These are phyloP conservation scores for Eledona agricola DNA, from an alignment of 2,888 invertebrate genomes.

Conservation along the genomic window DNA sequence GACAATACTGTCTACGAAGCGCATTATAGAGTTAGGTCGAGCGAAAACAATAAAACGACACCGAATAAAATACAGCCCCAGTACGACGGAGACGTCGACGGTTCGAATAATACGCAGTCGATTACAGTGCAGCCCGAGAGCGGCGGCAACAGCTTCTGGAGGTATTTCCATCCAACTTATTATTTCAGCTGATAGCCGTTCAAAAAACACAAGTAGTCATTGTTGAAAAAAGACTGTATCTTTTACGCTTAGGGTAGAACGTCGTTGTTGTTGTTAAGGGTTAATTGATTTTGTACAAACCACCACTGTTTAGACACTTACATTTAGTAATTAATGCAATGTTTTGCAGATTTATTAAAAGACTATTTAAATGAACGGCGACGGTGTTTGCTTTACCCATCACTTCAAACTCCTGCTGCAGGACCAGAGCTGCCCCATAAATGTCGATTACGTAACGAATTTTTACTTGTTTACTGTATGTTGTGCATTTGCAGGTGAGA, in stretches of 20 bases:
- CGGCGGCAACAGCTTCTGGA: slow-evolving; percentile 66
- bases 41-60: slow-evolving; percentile 17
- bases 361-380: slow-evolving; percentile 21
- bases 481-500: slow-evolving; percentile 6
- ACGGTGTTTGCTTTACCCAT: slow-evolving; percentile 9
- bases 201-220: slow-evolving; percentile 25
- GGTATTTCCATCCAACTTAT: slow-evolving; percentile 68
- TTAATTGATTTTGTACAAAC: slow-evolving; percentile 30
- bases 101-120: slow-evolving; percentile 46
- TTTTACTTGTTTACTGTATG: too few relatives aligned
- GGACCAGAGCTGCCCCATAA: background rate
- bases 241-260: slow-evolving; percentile 5
- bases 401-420: background rate
- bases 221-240: slow-evolving; percentile 29
- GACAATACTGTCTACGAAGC: slow-evolving; percentile 43
- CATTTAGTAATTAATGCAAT: slow-evolving; percentile 23
- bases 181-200: slow-evolving; percentile 59
- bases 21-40: slow-evolving; percentile 28
- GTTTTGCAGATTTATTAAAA: slow-evolving; percentile 35
- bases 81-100: slow-evolving; percentile 31
- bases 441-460: background rate
- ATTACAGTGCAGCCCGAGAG: slow-evolving; percentile 49
- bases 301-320: slow-evolving; percentile 9
- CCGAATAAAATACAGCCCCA: slow-evolving; percentile 38
- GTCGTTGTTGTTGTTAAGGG: slow-evolving; percentile 24